These are phyloP conservation scores for Cynoglossus semilaevis DNA, from an alignment of 2,113 vertebrate species.

Conservation along the genomic window DNA sequence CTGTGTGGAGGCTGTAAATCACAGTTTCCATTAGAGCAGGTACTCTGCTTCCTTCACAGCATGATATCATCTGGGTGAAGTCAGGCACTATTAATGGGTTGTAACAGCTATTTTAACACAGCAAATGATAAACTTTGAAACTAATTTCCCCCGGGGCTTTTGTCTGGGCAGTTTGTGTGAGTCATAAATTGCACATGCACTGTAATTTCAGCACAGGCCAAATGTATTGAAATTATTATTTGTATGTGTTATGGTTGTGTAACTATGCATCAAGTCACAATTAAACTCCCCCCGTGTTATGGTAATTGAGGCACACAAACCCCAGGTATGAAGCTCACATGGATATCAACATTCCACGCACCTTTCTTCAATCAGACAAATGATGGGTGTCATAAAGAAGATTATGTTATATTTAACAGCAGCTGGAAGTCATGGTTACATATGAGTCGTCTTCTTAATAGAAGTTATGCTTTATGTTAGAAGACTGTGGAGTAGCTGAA, in stretches of 20 bases:
- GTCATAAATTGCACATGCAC: conserved; percentile 17
- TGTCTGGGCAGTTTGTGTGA: conserved; percentile 19
- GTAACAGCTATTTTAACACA: conserved; percentile 39
- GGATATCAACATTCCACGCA: conserved; percentile 46
- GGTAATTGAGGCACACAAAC: conserved; percentile 47
- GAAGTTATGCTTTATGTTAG: too few relatives aligned
- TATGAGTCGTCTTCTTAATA: background rate
- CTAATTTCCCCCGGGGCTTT: conserved; percentile 26
- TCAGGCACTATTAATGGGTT: background rate
- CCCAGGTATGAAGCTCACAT: conserved; percentile 27
- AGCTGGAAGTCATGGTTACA: conserved; percentile 8
- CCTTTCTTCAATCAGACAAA: background rate
- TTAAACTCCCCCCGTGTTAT: conserved; percentile 16
- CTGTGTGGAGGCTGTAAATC: conserved; percentile 24
- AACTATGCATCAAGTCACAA: conserved; percentile 60
- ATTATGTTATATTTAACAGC: conserved; percentile 35
- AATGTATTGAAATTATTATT: conserved; percentile 67
- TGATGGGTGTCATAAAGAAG: background rate
- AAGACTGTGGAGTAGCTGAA: too few relatives aligned
- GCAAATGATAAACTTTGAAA: conserved; percentile 28
- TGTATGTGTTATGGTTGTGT: conserved; percentile 71
- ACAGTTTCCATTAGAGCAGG: conserved; percentile 1
- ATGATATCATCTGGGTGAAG: conserved; percentile 30
- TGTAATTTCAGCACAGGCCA: conserved; percentile 49
- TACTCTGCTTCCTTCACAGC: conserved; percentile 6